These are phyloP conservation scores for Norana najaformis DNA, from an alignment of 2,888 invertebrate genomes.

Conservation along the genomic window DNA sequence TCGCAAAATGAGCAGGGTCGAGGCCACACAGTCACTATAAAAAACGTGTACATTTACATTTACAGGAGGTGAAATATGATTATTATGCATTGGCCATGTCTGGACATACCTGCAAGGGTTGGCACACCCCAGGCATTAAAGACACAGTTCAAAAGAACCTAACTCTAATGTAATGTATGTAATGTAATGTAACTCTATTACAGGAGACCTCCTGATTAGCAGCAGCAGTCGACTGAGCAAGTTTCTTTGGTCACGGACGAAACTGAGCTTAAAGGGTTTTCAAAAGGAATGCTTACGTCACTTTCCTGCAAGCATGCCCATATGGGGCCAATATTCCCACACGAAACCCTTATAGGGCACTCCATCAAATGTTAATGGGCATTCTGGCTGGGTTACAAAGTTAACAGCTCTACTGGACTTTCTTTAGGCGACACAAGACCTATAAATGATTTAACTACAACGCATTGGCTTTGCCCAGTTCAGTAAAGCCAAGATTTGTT, in stretches of 20 bases:
- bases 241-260: not conserved
- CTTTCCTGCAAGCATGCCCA: not conserved
- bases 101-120: not conserved
- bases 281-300: not conserved
- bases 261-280: not conserved
- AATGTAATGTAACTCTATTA: no score
- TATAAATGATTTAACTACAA: not conserved
- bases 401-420: not conserved
- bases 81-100: not conserved
- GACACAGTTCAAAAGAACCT: not conserved
- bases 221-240: not conserved
- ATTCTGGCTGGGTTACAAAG: not conserved
- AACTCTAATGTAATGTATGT: no score
- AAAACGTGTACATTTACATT: no score
- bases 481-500: not conserved
- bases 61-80: not conserved
- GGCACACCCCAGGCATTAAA: not conserved
- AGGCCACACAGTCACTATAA: no score
- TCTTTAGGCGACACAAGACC: not conserved
- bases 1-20: no score
- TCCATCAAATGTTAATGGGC: not conserved
- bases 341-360: not conserved
- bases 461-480: no score
- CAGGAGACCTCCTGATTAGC: not conserved
- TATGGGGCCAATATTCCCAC: not conserved